Evolutionary conservation across 2,797 vertebrate species (phyloP), one percentile per base, ranked within the genome.

Genomic region (Pantherophis alleghaniensis): DNA sequence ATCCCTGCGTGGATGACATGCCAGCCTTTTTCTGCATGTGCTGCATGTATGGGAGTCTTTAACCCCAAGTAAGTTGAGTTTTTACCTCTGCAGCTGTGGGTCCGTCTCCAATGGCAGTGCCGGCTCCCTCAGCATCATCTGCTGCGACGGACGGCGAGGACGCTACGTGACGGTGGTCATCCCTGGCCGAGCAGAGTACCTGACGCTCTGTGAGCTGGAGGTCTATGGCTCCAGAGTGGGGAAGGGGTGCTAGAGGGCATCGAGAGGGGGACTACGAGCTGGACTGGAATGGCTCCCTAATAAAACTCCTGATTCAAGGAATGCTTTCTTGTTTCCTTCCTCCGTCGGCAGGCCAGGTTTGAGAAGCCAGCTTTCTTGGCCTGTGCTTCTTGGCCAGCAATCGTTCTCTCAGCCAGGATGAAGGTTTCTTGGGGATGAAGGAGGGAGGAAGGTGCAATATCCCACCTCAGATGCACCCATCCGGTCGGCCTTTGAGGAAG

Each of bases 201-300:
- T 93, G 88, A 66, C 74, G 0, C 22, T 93, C 20, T 93, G 92
- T 12, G 92, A 90, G 53, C 12, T 93, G 89, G 88, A 93, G 24
- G 92, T 93, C 13, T 93, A 90, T 18, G 92, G 88, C 57, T 51
- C 13, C 60, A 3, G 6, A 79, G 57, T 79, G 87, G 16, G 16
- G 16, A 18, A 89, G 1, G 4, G 51, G 0, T 79, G 87, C 63
- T 92, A 51, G 87, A 28, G 16, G 12, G 1, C 3, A 18, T 11
- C 32, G 0, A 26, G 32, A 22, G 4, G 16, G 42, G 11, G 28
- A 18, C 20, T 4, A 22, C 12, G 7, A 60, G 32, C 66, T 2
- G 5, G n/a, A 7, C 3, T 9, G 32, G 16, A 37, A 37, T 37
- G 69, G 7, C 32, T 37, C 69, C 7, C 32, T 20, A 37, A 74